Evolutionary conservation across 2,113 vertebrate genomes (phyloP), one percentile per base, ranked within the genome.

Genomic region (Symphodus melops): DNA sequence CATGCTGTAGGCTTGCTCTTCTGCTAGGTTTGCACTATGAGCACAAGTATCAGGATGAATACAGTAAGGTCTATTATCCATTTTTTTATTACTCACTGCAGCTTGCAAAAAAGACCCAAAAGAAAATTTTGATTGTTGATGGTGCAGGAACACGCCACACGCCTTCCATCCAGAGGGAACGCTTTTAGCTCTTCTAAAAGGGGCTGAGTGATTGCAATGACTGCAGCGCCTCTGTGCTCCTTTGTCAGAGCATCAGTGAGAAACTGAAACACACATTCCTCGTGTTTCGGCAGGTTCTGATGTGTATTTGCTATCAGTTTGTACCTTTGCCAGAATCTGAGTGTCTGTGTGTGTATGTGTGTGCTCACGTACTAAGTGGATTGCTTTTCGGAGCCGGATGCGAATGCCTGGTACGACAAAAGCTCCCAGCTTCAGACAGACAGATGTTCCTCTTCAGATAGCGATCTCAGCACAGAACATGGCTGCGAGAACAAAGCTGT

Each of bases 371-470:
- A 65, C 66, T 75, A 67, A 84, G 74, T 81, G 70, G 75, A 83
- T 86, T 78, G 70, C 67, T 84, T 72, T 79, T 33, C 68, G 41
- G 77, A 87, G 75, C 65, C 2, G 51, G 68, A 86, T 84, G 80
- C 61, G 42, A 59, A 51, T 69, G 64, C 53, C 75, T 71, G 56
- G 65, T 69, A 62, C 75, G 83, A 91, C 72, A 77, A 81, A 88
- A 87, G 79, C 75, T 79, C 61, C 66, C 46, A 33, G 65, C 73
- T 85, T 79, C 80, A 89, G 75, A 90, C 76, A 82, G 79, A 79
- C 88, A 90, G 88, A 88, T 90, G 88, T 89, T 91, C 73, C 71
- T 84, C 85, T 79, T 83, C 77, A 84, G 88, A 88, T 88, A 79
- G 72, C 4, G 59, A 86, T 90, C 87, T 75, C 63, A 77, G 75